A percentile compares a stretch with the other conserved stretches of the same genome.
Evolutionary conservation across 1,140 invertebrate genomes (phyloP).

Genomic region (Andrena cerasifolii): DNA sequence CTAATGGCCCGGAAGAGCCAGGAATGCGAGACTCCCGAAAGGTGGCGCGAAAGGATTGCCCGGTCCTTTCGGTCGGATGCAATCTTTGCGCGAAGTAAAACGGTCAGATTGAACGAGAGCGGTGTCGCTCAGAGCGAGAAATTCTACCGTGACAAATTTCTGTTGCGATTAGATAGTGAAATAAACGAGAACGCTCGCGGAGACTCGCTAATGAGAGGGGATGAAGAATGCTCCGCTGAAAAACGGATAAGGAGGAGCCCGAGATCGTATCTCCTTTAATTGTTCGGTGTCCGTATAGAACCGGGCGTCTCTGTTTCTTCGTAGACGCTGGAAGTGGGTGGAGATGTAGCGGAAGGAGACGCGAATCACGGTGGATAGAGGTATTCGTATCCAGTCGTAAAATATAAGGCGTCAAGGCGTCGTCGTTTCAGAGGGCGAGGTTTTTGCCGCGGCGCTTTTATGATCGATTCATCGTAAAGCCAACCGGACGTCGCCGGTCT

Average conservation of each 20-base stretch:
- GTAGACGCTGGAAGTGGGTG: not conserved
- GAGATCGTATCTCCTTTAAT: constrained; percentile 31
- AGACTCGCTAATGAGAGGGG: not conserved
- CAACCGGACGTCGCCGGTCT: constrained; percentile 4
- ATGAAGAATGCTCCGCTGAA: not conserved
- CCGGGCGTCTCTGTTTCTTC: too few species aligned
- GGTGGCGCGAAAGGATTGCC: constrained; percentile 55
- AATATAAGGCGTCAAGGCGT: constrained; percentile 33
- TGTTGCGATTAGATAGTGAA: constrained; percentile 31
- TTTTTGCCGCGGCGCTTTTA: constrained; percentile 36
- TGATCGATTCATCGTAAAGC: constrained; percentile 53
- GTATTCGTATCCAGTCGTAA: constrained; percentile 38
- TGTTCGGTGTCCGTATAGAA: not conserved
- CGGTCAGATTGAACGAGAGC: constrained; percentile 34
- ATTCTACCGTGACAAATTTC: constrained; percentile 30
- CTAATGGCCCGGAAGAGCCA: constrained; percentile 63
- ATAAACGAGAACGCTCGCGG: constrained; percentile 23
- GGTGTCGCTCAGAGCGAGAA: not conserved
- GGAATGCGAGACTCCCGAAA: constrained; percentile 61
- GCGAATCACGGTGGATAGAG: not conserved
- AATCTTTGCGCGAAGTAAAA: constrained; percentile 38
- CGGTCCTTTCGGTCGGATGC: constrained; percentile 14
- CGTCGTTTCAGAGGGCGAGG: not conserved
- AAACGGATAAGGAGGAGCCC: not conserved
- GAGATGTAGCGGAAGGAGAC: not conserved